Conservation (phyloP, 2,113 vertebrate genomes). For the Hippolais icterina region DNA sequence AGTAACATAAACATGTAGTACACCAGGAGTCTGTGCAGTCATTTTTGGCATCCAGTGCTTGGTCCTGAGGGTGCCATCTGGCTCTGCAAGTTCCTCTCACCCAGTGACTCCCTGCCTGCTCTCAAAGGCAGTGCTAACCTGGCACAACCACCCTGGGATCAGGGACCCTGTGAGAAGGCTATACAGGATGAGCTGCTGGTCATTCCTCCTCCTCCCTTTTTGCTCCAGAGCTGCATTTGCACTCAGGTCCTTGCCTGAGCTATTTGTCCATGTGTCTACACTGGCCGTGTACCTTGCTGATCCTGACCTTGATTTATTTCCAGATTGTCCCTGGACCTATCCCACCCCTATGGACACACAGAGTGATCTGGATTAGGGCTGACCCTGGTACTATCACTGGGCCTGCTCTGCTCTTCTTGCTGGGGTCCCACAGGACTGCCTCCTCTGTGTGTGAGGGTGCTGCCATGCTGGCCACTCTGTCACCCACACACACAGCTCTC, state of each 20-base stretch:
- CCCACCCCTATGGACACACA: not conserved
- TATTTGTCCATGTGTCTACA: not conserved
- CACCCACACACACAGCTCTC: accelerated
- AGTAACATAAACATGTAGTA: not conserved
- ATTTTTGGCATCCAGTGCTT: not conserved
- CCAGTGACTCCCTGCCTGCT: not conserved
- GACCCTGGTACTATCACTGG: not conserved
- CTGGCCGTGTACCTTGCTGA: accelerated
- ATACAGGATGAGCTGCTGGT: not conserved
- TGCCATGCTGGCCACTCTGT: not conserved
- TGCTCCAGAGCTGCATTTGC: not conserved
- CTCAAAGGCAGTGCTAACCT: not conserved
- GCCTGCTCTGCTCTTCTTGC: not conserved
- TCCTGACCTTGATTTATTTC: not conserved
- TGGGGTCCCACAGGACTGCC: accelerated
- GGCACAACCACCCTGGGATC: not conserved
- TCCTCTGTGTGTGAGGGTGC: not conserved
- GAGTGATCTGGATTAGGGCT: not conserved
- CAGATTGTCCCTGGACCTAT: accelerated
- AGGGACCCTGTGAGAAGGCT: not conserved
- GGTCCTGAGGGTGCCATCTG: not conserved
- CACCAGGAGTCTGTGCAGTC: not conserved
- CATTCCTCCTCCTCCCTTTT: not conserved
- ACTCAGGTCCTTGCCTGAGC: not conserved
- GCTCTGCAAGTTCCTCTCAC: not conserved